phyloP scores from a whole-genome alignment of 2,888 invertebrate genomes.

The Chaetogeoica ovagalla region DNA sequence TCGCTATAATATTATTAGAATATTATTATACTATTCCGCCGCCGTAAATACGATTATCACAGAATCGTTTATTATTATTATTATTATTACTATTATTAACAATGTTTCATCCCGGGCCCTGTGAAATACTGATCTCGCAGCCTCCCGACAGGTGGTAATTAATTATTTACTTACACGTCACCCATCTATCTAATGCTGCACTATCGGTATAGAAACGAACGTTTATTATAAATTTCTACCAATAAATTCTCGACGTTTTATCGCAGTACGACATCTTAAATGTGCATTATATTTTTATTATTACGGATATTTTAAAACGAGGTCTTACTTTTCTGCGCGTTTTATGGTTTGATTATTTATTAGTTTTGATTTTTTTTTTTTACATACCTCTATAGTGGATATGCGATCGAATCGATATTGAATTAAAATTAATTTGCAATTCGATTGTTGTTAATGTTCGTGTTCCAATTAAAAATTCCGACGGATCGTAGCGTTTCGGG shows the following conservation, averaged over 20 bases:
- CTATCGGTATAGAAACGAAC: too few species aligned
- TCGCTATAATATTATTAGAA: too few species aligned
- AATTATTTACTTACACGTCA: background rate
- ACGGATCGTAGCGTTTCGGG: background rate
- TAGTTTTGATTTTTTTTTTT: too few species aligned
- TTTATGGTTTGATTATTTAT: too few species aligned
- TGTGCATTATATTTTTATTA: too few species aligned
- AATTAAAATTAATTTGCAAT: background rate
- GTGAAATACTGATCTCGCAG: background rate
- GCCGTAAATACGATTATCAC: background rate
- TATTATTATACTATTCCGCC: background rate
- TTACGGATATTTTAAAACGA: too few species aligned
- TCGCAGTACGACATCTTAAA: too few species aligned
- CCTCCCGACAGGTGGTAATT: background rate
- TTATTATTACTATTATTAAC: background rate
- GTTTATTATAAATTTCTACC: too few species aligned
- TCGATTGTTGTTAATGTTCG: background rate
- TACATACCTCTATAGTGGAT: background rate
- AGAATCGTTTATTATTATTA: background rate
- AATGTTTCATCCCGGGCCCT: background rate
- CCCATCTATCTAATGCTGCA: background rate
- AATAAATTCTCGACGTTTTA: too few species aligned
- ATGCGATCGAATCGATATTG: background rate
- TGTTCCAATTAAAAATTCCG: background rate
- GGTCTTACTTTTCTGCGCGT: too few species aligned